A percentile compares a stretch with the other conserved stretches of the same genome.
Evolutionary conservation across 2,113 vertebrate species (phyloP).

Genomic region (Seriola rivoliana): DNA sequence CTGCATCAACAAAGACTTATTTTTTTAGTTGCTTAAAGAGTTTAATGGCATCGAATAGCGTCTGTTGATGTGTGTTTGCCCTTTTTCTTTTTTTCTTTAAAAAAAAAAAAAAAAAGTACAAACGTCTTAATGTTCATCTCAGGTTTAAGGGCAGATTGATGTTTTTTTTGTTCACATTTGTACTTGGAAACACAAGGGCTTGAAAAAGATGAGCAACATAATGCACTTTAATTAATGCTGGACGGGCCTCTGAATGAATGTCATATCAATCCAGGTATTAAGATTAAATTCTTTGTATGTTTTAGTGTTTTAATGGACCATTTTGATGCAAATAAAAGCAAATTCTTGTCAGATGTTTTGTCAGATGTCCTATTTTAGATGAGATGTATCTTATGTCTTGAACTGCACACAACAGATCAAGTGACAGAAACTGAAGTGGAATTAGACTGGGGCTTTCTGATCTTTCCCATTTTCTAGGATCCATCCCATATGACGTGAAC

Average conservation of each 20-base stretch:
- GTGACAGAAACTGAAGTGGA: no score
- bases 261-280: conserved; percentile 32
- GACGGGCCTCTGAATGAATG: conserved; percentile 55
- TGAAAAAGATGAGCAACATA: conserved; percentile 9
- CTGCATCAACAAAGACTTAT: not conserved
- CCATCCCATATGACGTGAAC: no score
- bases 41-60: not conserved
- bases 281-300: conserved; percentile 18
- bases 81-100: not conserved
- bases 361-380: not conserved
- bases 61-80: not conserved
- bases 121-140: conserved; percentile 52
- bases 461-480: no score
- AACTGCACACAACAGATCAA: no score
- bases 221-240: conserved; percentile 82
- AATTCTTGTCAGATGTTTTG: conserved; percentile 29
- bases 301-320: conserved; percentile 73
- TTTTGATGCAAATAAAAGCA: conserved; percentile 78
- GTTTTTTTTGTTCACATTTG: conserved; percentile 8
- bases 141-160: conserved; percentile 37
- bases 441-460: no score
- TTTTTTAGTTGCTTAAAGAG: not conserved
- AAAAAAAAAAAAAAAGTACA: not conserved
- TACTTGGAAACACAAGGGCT: conserved; percentile 3
- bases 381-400: no score